Evolutionary conservation across 2,888 invertebrate genomes (phyloP), one percentile per base, ranked within the genome.

Genomic region (Bembecia ichneumoniformis): DNA sequence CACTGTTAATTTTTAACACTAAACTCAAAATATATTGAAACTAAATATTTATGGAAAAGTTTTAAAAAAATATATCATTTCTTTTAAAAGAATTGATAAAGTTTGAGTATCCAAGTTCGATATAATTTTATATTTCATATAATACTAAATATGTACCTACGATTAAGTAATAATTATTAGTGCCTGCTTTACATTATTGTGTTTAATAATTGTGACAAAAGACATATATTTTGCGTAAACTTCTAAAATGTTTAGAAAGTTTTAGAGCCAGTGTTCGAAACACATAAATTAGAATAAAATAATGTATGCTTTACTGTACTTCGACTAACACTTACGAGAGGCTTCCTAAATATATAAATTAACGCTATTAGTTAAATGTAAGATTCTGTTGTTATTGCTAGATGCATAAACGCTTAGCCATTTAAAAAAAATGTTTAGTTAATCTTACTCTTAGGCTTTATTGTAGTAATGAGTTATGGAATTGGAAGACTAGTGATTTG

Each of bases 401-500:
- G 79, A 78, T 81, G 82, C 77, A 78, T 82, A 80, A 76, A 83
- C 73, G 83, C 86, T 81, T 86, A 86, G 86, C 78, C 77, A 77
- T 75, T 82, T 28, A 28, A 28, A 28, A 28, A 28, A 80, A 62
- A 60, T 73, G 77, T 83, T 83, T 80, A 82, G 74, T 81, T 82
- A 76, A 67, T 53, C 35, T 47, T 54, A 47, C 50, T 74, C 66
- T 66, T 82, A 82, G 77, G 86, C 83, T 83, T 82, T 79, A 28
- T 81, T 77, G 73, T 74, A 63, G 76, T 80, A 76, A 61, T 63
- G 15, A 74, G 76, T 77, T 73, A 74, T 76, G 71, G 68, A 80
- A 83, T 84, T 83, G 86, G 84, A 86, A 86, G 87, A 86, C 86
- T 86, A 78, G 79, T 63, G 79, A 77, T 82, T 83, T 84, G 87